phyloP scores from a whole-genome alignment of 2,888 invertebrate species.

The Augiades crinisus region DNA sequence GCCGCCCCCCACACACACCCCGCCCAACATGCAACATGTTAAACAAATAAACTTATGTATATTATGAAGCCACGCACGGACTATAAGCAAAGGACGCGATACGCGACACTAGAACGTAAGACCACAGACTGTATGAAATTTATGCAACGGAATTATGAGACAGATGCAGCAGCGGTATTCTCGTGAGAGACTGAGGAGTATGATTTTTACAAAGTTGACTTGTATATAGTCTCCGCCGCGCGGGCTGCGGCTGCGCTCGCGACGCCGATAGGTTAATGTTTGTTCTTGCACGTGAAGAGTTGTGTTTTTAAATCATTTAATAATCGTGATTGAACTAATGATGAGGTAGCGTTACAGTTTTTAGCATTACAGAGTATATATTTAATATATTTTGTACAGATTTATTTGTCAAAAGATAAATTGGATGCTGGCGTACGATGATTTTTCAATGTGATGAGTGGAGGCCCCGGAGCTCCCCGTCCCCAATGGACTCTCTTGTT shows the following conservation, averaged over 20 bases:
- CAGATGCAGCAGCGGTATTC: conserved; percentile 62
- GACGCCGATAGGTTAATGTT: conserved; percentile 65
- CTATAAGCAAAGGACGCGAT: conserved; percentile 78
- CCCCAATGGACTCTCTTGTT: conserved; percentile 62
- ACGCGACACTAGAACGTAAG: conserved; percentile 65
- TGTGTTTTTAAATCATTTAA: conserved; percentile 81
- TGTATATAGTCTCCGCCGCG: conserved; percentile 69
- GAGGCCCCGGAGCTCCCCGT: conserved; percentile 67
- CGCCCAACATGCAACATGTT: conserved; percentile 37
- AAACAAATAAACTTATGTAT: conserved; percentile 66
- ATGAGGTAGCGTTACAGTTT: conserved; percentile 80
- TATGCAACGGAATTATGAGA: conserved; percentile 70
- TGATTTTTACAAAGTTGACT: conserved; percentile 71
- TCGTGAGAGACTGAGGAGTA: conserved; percentile 64
- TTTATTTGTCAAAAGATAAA: conserved; percentile 82
- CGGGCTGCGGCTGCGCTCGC: conserved; percentile 45
- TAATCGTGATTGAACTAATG: conserved; percentile 79
- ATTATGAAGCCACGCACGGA: conserved; percentile 79
- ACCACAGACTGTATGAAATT: conserved; percentile 68
- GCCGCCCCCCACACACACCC: conserved; percentile 39
- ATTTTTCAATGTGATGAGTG: conserved; percentile 76
- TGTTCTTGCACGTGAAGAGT: conserved; percentile 78
- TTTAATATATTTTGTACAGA: conserved; percentile 83
- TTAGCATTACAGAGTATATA: conserved; percentile 82
- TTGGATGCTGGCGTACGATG: conserved; percentile 81